These are phyloP conservation scores for Rhegmatorhina hoffmannsi DNA, from an alignment of 2,113 vertebrate species.

Conservation along the genomic window DNA sequence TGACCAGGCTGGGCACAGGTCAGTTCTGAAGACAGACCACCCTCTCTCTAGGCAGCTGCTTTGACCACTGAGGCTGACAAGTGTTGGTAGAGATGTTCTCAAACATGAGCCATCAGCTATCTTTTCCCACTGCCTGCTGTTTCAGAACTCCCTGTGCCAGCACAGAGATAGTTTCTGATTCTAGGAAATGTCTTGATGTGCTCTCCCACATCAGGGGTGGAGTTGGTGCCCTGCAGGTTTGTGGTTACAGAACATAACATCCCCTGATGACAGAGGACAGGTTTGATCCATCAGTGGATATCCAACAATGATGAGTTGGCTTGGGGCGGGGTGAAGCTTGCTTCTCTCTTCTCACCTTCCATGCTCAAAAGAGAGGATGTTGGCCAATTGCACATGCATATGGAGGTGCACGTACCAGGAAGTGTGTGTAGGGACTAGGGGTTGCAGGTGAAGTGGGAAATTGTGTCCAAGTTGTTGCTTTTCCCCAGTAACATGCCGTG, in stretches of 20 bases:
- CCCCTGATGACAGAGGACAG: not conserved
- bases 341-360: not conserved
- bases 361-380: not conserved
- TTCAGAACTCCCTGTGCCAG: not conserved
- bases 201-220: not conserved
- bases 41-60: not conserved
- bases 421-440: not conserved
- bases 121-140: not conserved
- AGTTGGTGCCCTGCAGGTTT: not conserved
- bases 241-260: accelerated
- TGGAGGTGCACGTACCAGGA: not conserved
- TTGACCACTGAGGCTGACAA: not conserved
- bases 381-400: not conserved
- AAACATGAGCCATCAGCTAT: not conserved
- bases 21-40: not conserved
- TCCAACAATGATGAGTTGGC: not conserved
- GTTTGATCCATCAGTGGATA: not conserved
- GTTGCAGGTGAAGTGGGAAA: not conserved
- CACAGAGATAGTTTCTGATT: not conserved
- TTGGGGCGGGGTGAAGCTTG: not conserved
- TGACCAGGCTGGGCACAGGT: not conserved
- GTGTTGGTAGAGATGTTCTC: not conserved
- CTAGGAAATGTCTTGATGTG: not conserved
- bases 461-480: not conserved
- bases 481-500: not conserved